Evolutionary conservation across 1,140 invertebrate genomes (phyloP).

Genomic region (Dreissena polymorpha): DNA sequence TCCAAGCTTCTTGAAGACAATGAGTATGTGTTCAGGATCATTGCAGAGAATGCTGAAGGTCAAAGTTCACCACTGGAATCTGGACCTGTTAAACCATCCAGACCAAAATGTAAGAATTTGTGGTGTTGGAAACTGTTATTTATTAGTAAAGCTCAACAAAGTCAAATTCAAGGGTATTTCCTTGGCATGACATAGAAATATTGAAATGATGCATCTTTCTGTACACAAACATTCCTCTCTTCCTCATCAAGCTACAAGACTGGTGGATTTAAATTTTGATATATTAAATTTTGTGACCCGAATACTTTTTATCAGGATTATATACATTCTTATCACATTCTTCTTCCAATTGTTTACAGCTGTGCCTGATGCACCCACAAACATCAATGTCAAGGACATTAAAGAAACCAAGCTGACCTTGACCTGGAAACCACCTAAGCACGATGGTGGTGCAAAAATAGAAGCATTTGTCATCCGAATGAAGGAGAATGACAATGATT

Average conservation of each 20-base stretch:
- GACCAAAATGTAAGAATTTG: slow-evolving; percentile 63
- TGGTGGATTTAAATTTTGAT: background rate
- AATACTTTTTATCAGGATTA: too few relatives aligned
- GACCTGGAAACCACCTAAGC: slow-evolving; percentile 93
- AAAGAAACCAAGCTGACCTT: slow-evolving; percentile 95
- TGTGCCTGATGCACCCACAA: slow-evolving; percentile 83
- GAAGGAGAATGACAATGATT: slow-evolving; percentile 85
- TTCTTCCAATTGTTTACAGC: slow-evolving; percentile 80
- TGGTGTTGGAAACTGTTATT: slow-evolving; percentile 11
- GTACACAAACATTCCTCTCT: too few relatives aligned
- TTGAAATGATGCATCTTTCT: too few relatives aligned
- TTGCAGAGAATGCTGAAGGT: slow-evolving; percentile 96
- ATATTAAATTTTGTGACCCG: background rate
- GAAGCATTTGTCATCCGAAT: slow-evolving; percentile 98
- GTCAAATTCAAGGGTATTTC: too few relatives aligned
- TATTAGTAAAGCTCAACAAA: background rate
- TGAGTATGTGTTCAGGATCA: slow-evolving; percentile 95
- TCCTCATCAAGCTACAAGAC: background rate
- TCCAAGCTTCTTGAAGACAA: slow-evolving; percentile 91
- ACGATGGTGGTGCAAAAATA: slow-evolving; percentile 92
- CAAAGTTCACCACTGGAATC: slow-evolving; percentile 96
- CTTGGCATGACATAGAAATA: too few relatives aligned
- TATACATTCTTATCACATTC: too few relatives aligned
- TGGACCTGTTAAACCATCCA: slow-evolving; percentile 93
- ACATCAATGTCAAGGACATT: slow-evolving; percentile 92